A percentile compares a stretch with the other conserved stretches of the same genome.
phyloP scores from a whole-genome alignment of 2,888 invertebrate genomes.

The Eupithecia subumbrata region DNA sequence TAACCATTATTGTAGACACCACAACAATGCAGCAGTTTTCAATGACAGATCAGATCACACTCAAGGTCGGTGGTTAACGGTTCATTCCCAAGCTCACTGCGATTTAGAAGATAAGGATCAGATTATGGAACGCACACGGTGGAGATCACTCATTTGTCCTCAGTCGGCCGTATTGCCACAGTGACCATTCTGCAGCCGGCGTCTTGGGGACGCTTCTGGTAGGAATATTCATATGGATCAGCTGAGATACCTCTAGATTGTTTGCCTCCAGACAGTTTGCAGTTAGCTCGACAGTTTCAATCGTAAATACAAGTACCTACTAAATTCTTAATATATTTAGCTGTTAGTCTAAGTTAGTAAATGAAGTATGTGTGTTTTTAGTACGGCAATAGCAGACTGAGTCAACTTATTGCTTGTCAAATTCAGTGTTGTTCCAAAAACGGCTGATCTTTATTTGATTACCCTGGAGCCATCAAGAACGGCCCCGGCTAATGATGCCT shows the following conservation, averaged over 20 bases:
- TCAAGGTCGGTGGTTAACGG: constrained; percentile 32
- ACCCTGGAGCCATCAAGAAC: constrained; percentile 6
- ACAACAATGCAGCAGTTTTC: constrained; percentile 45
- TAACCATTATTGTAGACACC: constrained; percentile 14
- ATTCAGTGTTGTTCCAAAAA: not conserved
- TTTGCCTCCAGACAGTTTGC: not conserved
- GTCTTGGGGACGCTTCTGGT: not conserved
- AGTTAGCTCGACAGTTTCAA: not conserved
- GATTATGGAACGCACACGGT: not conserved
- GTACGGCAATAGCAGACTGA: not conserved
- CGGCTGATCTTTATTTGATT: not conserved
- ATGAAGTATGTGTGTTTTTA: not conserved
- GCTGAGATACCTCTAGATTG: not conserved
- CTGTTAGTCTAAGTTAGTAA: not conserved
- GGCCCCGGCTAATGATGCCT: constrained; percentile 58
- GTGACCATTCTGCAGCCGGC: not conserved
- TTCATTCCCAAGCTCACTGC: constrained; percentile 12
- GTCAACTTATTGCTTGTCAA: not conserved
- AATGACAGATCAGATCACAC: constrained; percentile 50
- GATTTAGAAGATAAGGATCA: constrained; percentile 9
- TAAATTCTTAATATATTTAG: too few relatives aligned
- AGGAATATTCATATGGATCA: not conserved
- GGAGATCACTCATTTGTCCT: not conserved
- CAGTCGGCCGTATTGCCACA: not conserved
- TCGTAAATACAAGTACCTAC: not conserved